Evolutionary conservation across 2,888 invertebrate species (phyloP).

Genomic region (Noctua comes): DNA sequence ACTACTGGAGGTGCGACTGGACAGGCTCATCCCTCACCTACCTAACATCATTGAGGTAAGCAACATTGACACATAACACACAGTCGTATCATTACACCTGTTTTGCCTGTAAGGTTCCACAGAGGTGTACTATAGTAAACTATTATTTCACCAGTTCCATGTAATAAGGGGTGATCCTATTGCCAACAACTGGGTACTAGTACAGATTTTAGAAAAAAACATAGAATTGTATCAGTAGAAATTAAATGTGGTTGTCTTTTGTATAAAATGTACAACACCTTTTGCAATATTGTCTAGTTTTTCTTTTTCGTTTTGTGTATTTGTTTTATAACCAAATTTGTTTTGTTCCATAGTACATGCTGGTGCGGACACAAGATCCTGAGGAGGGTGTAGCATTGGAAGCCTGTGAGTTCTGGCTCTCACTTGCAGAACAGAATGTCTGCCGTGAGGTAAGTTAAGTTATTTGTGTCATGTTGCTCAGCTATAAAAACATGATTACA

Average conservation of each 20-base stretch:
- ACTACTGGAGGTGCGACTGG: constrained; percentile 98
- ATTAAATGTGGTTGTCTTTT: neutral
- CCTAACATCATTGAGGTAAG: constrained; percentile 97
- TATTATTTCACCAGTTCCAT: neutral
- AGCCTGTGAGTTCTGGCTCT: constrained; percentile 99
- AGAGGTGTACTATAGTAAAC: neutral
- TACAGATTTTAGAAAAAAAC: neutral
- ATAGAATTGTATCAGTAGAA: neutral
- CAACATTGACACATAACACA: neutral
- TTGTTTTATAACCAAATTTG: constrained; percentile 1
- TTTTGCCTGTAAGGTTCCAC: neutral
- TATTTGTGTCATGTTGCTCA: neutral
- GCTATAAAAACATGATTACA: neutral
- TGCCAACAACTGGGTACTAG: neutral
- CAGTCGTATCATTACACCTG: neutral
- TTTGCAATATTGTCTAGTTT: neutral
- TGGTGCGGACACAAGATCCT: constrained; percentile 97
- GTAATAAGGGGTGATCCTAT: neutral
- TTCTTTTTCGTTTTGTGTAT: neutral
- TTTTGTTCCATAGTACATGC: constrained; percentile 94
- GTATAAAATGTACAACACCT: neutral
- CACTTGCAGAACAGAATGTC: constrained; percentile 98
- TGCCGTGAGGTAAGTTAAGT: constrained; percentile 93
- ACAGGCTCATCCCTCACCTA: constrained; percentile 98
- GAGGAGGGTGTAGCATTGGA: constrained; percentile 99